These are phyloP conservation scores for Hypocryptadius cinnamomeus DNA, from an alignment of 2,113 vertebrate genomes.

Conservation along the genomic window DNA sequence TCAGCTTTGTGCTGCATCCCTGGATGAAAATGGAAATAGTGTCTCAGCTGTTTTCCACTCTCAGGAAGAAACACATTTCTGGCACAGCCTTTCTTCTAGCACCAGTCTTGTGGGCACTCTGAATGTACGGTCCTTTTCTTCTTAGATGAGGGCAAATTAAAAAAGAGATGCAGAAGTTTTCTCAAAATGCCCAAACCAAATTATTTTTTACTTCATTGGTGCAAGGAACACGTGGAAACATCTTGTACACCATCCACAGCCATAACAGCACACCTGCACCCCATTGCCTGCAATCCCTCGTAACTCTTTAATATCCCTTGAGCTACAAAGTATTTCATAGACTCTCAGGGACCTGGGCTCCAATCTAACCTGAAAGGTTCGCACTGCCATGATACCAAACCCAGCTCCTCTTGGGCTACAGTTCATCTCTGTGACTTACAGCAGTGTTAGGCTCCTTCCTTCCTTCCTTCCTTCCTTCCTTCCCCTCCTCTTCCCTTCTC, in stretches of 20 bases:
- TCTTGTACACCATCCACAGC: neutral
- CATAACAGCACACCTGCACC: neutral
- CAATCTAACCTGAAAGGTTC: neutral
- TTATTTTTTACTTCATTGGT: neutral
- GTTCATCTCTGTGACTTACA: neutral
- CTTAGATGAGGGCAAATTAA: neutral
- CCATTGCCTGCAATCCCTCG: neutral
- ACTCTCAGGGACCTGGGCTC: neutral
- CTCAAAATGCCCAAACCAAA: neutral
- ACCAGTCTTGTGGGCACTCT: neutral
- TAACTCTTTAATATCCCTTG: neutral
- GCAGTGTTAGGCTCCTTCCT: neutral
- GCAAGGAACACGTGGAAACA: neutral
- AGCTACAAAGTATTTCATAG: neutral
- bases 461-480: neutral
- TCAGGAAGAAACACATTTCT: neutral
- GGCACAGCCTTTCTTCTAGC: neutral
- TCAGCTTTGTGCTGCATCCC: neutral
- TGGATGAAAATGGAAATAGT: neutral
- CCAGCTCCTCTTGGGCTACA: neutral
- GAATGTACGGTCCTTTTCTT: accelerated
- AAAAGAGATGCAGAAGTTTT: neutral
- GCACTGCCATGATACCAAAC: neutral
- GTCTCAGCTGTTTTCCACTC: neutral
- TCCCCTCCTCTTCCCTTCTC: neutral